Evolutionary conservation across 2,888 invertebrate species (phyloP), one percentile per base, ranked within the genome.

Genomic region (Stictocephala bisonia): DNA sequence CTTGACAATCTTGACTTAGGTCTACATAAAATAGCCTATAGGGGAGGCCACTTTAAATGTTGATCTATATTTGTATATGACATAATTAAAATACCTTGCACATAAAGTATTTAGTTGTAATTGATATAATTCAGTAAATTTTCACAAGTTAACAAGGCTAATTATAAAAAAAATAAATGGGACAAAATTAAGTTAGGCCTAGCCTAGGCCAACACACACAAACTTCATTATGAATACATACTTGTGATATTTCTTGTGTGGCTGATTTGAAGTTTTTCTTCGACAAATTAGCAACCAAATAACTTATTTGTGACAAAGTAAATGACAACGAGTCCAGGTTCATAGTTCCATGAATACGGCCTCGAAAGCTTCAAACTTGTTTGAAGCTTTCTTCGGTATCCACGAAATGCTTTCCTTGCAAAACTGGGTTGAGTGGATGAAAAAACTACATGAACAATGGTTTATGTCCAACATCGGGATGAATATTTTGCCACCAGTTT

Each of bases 241-340:
- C 97, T 90, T 94, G 91, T 84, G 91, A 89, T 86, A 97, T 90
- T 87, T 95, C 95, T 86, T 91, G 91, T 86, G 91, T 91, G 85
- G 92, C 93, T 85, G 94, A 92, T 87, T 94, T 93, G 88, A 91
- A 94, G 88, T 96, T 97, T 89, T 95, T 96, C 91, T 96, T 97
- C 86, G 90, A 95, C 88, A 97, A 91, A 89, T 93, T 94, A 87
- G 92, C 90, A 90, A 97, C 94, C 88, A 96, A 93, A 91, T 93
- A 93, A 93, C 93, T 94, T 89, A 97, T 97, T 93, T 97, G 96
- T 91, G 95, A 94, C 92, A 97, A 93, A 91, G 96, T 94, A 92
- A 96, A 94, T 90, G 94, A 95, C 91, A 96, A 91, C 91, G 96
- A 93, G 92, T 97, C 97, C 91, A 96, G 95, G 94, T 95, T 95